A percentile compares a stretch with the other conserved stretches of the same genome.
phyloP scores from a whole-genome alignment of 2,888 invertebrate genomes.

The Galeopsomyia nigrocyanea region DNA sequence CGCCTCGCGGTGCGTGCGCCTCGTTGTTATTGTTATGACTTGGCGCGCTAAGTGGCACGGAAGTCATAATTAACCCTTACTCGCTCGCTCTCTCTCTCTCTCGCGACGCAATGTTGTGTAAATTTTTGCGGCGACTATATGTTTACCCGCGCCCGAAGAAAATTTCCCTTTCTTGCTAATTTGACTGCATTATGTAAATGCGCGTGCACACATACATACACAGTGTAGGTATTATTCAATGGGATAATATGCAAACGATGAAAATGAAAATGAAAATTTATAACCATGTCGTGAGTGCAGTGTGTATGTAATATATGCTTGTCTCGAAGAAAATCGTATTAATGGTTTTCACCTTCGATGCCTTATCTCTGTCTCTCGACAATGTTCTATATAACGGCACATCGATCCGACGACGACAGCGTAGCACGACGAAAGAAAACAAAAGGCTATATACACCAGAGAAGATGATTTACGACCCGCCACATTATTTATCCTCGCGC shows the following conservation, averaged over 20 bases:
- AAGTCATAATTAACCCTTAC: conserved; percentile 46
- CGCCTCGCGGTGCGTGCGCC: not conserved
- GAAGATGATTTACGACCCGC: conserved; percentile 27
- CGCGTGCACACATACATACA: conserved; percentile 2
- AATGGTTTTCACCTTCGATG: conserved; percentile 24
- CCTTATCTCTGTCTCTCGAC: conserved; percentile 24
- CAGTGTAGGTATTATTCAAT: no score
- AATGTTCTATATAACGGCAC: conserved; percentile 13
- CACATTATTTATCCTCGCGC: conserved; percentile 19
- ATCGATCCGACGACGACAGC: no score
- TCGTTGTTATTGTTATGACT: conserved; percentile 16
- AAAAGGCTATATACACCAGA: not conserved
- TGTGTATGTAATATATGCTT: conserved; percentile 4
- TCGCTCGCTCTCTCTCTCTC: no score
- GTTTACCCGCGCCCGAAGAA: not conserved
- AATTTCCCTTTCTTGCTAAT: no score
- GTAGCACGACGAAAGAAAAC: conserved; percentile 9
- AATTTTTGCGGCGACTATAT: conserved; percentile 2
- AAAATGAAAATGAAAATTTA: conserved; percentile 24
- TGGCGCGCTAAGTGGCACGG: conserved; percentile 41
- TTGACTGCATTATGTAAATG: conserved; percentile 39
- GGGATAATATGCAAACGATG: conserved; percentile 5
- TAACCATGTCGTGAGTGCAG: conserved; percentile 15
- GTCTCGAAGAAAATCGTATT: conserved; percentile 36
- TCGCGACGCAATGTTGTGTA: conserved; percentile 11